These are phyloP conservation scores for Parauchenoglanis punctatus DNA, from an alignment of 2,797 vertebrate species.

Conservation along the genomic window DNA sequence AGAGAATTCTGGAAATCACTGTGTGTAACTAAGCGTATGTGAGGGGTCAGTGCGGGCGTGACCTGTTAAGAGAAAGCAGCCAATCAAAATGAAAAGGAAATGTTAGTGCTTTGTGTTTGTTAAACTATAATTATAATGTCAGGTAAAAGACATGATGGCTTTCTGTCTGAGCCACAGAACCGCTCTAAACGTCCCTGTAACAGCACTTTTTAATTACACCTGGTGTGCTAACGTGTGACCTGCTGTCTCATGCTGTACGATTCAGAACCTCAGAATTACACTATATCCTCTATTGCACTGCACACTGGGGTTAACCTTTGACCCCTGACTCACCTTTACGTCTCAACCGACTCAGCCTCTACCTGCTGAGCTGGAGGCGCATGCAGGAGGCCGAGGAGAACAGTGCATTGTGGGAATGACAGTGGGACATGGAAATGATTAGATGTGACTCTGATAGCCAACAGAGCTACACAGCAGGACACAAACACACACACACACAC, in stretches of 20 bases:
- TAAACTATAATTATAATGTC: no score
- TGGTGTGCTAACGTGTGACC: neutral
- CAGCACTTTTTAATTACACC: neutral
- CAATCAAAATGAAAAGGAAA: neutral
- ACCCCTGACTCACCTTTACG: constrained; percentile 78
- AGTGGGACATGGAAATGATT: constrained; percentile 74
- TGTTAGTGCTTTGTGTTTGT: neutral
- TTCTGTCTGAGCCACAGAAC: neutral
- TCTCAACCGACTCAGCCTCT: constrained; percentile 76
- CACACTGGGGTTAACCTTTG: constrained; percentile 56
- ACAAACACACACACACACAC: no score
- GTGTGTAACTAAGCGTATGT: neutral
- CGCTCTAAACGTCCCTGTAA: neutral
- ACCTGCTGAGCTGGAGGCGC: constrained; percentile 75
- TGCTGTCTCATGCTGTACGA: neutral
- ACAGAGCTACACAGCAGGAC: constrained; percentile 62
- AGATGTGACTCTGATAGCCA: constrained; percentile 59
- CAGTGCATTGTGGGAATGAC: constrained; percentile 79
- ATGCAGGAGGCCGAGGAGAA: constrained; percentile 74
- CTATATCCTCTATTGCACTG: constrained; percentile 57
- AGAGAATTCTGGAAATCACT: neutral
- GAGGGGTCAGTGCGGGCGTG: neutral
- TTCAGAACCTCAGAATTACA: constrained; percentile 27
- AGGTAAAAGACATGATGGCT: neutral
- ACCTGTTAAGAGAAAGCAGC: neutral